phyloP scores from a whole-genome alignment of 2,888 invertebrate genomes.

The Yponomeuta evonymella region DNA sequence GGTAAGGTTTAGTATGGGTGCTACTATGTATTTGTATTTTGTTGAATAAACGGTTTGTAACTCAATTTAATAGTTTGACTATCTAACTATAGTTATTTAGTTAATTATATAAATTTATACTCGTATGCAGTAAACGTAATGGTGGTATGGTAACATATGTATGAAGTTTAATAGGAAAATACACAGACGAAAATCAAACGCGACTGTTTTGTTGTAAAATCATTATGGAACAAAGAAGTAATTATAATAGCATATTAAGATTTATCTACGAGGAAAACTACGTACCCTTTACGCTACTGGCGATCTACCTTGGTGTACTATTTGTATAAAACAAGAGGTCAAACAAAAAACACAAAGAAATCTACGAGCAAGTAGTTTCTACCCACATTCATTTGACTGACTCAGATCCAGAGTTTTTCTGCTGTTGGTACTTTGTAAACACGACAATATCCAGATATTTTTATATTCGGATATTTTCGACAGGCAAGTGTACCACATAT shows the following conservation, averaged over 20 bases:
- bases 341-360: neutral
- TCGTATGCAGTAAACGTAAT: no score
- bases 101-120: no score
- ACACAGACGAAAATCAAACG: neutral
- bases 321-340: neutral
- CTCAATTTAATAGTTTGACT: no score
- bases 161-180: neutral
- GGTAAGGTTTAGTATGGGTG: no score
- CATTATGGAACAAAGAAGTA: neutral
- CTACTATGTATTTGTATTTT: no score
- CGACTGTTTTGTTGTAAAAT: neutral
- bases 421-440: conserved; percentile 32
- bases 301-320: neutral
- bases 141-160: no score
- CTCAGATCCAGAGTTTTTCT: conserved; percentile 20
- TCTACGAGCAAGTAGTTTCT: neutral
- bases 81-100: no score
- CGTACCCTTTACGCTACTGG: neutral
- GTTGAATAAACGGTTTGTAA: no score
- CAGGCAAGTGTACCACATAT: no score
- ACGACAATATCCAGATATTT: neutral
- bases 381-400: neutral
- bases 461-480: no score
- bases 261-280: neutral
- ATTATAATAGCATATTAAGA: neutral